Evolutionary conservation across 2,797 vertebrate genomes (phyloP), one percentile per base, ranked within the genome.

Genomic region (Gymnocypris eckloni): DNA sequence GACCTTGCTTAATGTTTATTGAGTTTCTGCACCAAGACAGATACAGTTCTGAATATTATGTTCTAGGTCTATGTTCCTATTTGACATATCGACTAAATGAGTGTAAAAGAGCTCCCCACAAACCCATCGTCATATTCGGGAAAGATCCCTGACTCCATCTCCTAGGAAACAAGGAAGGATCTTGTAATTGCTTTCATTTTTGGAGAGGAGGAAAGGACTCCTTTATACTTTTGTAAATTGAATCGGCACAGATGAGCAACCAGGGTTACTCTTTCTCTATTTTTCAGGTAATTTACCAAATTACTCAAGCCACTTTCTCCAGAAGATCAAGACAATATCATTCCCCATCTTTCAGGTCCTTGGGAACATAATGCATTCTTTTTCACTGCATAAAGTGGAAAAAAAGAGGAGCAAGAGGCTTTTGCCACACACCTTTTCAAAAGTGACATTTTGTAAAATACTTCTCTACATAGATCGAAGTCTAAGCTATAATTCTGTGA

Each of bases 131-230:
- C 66, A 71, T 85, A 73, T 86, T 28, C 86, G 52, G 61, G 50
- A 88, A 88, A 82, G 16, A 83, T 86, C 70, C 84, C 25, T 72
- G 41, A 48, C 84, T 87, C 69, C 70, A 86, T 90, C 85, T 90
- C 88, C 86, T 86, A 81, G 87, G 89, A 89, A 88, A 90, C 86
- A 80, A 83, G 41, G 72, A 88, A 43, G 73, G 59, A 79, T 80
- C 79, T 86, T 84, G 83, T 90, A 88, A 91, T 88, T 90, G 89
- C 89, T 89, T 89, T 89, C 87, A 87, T 89, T 90, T 90, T 89
- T 87, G 39, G 61, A 86, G 70, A 85, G 75, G 41, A 81, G 66
- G 45, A 39, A 82, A 78, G 28, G 67, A 88, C 89, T 83, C 80
- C 89, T 78, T 84, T 84, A 61, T 89, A 87, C 79, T 86, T 86